A percentile compares a stretch with the other conserved stretches of the same genome.
Conservation (phyloP, 1,140 invertebrate species). For the Lepidurus couesii region DNA sequence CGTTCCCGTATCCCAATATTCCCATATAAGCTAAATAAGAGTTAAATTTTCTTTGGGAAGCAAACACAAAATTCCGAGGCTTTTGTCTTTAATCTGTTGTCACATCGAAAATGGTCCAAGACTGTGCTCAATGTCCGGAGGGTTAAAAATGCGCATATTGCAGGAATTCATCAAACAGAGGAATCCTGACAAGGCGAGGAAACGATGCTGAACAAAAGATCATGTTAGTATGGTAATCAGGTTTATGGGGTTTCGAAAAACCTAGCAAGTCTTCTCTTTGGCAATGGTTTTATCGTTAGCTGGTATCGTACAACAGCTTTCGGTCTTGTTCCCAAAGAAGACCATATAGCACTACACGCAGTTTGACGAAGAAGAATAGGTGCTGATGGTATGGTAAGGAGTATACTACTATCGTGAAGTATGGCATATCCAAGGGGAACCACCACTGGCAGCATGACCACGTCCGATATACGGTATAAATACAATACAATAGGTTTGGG, state of each 20-base stretch:
- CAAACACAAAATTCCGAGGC: not conserved
- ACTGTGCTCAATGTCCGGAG: no score
- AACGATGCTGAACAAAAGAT: not conserved
- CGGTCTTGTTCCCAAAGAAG: no score
- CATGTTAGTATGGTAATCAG: slow-evolving; percentile 12
- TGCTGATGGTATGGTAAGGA: no score
- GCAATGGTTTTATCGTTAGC: not conserved
- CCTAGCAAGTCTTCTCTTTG: not conserved
- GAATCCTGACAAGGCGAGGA: not conserved
- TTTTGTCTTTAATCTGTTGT: not conserved
- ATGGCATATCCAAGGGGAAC: no score
- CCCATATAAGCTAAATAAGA: not conserved
- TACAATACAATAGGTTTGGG: not conserved
- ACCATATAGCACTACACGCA: no score
- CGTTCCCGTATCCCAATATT: no score
- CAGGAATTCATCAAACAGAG: no score
- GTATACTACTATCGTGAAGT: no score
- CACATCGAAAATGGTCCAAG: not conserved
- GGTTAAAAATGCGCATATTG: no score
- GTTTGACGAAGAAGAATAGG: no score
- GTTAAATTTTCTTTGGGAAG: not conserved
- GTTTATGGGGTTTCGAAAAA: not conserved
- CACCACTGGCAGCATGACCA: no score
- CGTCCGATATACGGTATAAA: no score
- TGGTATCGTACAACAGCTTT: not conserved